Evolutionary conservation across 1,140 invertebrate species (phyloP).

Genomic region (Lucilia cuprina): DNA sequence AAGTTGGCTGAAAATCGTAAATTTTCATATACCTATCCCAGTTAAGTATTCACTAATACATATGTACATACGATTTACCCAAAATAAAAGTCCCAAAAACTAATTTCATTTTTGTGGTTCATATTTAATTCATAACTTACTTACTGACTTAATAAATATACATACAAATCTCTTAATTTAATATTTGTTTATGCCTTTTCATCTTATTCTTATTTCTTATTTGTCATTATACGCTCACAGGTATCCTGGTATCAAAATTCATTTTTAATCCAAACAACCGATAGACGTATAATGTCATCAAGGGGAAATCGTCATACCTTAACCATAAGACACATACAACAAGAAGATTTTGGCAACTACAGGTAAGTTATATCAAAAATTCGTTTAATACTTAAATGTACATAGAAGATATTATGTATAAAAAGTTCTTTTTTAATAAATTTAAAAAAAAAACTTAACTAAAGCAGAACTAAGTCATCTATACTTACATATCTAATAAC

Average conservation of each 20-base stretch:
- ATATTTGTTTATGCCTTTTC: not conserved
- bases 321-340: conserved; percentile 70
- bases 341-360: conserved; percentile 74
- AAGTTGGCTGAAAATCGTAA: too few species aligned
- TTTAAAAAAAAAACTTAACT: not conserved
- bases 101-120: too few species aligned
- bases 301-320: conserved; percentile 70
- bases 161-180: not conserved
- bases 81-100: too few species aligned
- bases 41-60: too few species aligned
- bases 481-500: not conserved
- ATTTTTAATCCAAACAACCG: conserved; percentile 70
- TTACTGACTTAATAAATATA: not conserved
- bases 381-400: not conserved
- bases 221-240: conserved; percentile 48
- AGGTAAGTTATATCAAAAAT: conserved; percentile 62
- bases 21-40: too few species aligned
- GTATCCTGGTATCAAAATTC: conserved; percentile 74
- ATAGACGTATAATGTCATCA: conserved; percentile 69
- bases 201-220: not conserved
- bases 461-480: not conserved
- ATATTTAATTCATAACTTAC: not conserved
- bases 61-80: too few species aligned
- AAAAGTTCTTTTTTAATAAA: not conserved
- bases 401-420: too few species aligned